Percentiles rank a stretch among this genome's conserved stretches.
Evolutionary conservation across 2,113 vertebrate genomes (phyloP).

Genomic region (Bujurquina vittata): DNA sequence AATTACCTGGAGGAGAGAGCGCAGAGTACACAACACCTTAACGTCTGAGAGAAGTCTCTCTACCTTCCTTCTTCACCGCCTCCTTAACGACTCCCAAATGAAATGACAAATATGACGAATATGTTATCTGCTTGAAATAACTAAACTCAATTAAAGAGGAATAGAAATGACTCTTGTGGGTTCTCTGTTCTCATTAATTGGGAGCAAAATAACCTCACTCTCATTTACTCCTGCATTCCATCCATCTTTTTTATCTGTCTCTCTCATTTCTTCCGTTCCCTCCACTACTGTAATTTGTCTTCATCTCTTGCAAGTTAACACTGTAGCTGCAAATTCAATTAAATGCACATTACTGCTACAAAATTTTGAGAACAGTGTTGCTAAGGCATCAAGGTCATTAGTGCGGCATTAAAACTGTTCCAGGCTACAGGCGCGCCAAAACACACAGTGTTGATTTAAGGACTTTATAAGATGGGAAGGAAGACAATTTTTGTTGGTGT

Average conservation of each 20-base stretch:
- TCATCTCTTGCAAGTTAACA: constrained; percentile 14
- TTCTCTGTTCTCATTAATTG: constrained; percentile 50
- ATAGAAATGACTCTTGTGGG: constrained; percentile 49
- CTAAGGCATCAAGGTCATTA: constrained; percentile 24
- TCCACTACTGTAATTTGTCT: constrained; percentile 27
- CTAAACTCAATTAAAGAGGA: constrained; percentile 64
- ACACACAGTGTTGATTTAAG: background rate
- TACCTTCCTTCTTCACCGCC: constrained; percentile 34
- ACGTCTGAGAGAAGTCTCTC: constrained; percentile 15
- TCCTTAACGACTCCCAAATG: constrained; percentile 41
- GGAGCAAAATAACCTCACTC: constrained; percentile 36
- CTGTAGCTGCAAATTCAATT: constrained; percentile 39
- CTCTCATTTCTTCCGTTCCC: constrained; percentile 18
- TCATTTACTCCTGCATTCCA: constrained; percentile 20
- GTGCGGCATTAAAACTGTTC: constrained; percentile 1
- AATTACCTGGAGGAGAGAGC: constrained; percentile 57
- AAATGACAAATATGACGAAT: constrained; percentile 35
- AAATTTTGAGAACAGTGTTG: background rate
- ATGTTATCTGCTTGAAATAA: constrained; percentile 56
- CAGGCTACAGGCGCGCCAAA: background rate
- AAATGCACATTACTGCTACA: constrained; percentile 18
- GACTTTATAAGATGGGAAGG: background rate
- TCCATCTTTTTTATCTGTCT: constrained; percentile 34
- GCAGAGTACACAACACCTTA: constrained; percentile 48
- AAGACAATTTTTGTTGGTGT: background rate